These are phyloP conservation scores for Ophion ellenae DNA, from an alignment of 2,888 invertebrate genomes.

Conservation along the genomic window DNA sequence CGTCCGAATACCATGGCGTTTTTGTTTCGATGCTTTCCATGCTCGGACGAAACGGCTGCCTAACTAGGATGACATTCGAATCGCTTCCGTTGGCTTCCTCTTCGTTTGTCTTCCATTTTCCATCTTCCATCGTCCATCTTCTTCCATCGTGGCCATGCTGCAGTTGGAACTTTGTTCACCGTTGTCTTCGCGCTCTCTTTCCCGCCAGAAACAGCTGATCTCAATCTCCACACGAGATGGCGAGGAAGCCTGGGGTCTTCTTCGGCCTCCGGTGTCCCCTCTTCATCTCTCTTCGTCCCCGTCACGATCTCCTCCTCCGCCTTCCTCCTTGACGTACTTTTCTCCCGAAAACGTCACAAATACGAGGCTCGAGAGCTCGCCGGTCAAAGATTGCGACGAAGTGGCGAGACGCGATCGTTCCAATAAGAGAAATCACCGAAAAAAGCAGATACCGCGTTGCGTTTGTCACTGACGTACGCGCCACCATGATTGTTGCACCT, in stretches of 20 bases:
- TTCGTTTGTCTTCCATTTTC: neutral
- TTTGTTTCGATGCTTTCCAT: neutral
- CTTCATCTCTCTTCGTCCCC: neutral
- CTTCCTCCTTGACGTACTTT: neutral
- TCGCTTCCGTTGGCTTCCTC: neutral
- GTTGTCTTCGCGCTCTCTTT: neutral
- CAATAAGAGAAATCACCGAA: constrained; percentile 57
- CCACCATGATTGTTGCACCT: constrained; percentile 94
- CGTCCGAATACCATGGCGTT: neutral
- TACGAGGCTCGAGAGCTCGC: constrained; percentile 21
- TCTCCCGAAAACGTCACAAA: constrained; percentile 29
- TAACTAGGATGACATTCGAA: neutral
- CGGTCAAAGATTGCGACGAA: constrained; percentile 20
- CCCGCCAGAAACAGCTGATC: neutral
- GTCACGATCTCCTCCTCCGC: neutral
- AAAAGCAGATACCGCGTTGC: constrained; percentile 52
- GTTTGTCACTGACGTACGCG: constrained; percentile 89
- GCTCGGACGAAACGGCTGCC: neutral
- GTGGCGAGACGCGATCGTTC: constrained; percentile 48
- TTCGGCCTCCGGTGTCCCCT: neutral
- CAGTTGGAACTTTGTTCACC: neutral
- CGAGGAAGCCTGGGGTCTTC: too few relatives aligned
- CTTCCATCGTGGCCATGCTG: neutral
- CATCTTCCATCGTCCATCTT: too few relatives aligned
- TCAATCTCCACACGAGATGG: neutral